These are phyloP conservation scores for Clarias magur DNA, from an alignment of 2,113 vertebrate genomes.

Conservation along the genomic window DNA sequence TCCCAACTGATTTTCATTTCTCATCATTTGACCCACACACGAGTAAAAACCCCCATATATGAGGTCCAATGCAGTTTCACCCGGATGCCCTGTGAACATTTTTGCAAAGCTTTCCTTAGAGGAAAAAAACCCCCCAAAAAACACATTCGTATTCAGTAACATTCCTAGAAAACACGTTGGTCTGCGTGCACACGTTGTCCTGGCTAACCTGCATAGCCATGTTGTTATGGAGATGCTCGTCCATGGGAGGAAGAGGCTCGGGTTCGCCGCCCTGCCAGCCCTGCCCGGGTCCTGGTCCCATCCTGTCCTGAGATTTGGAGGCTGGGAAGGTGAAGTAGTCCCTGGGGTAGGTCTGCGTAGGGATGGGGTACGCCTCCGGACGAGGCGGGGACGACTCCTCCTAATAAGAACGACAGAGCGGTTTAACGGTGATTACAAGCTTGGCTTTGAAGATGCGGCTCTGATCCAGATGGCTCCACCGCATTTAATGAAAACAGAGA, in stretches of 20 bases:
- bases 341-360: constrained; percentile 92
- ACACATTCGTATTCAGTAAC: background rate
- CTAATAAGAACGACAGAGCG: constrained; percentile 64
- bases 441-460: background rate
- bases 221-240: constrained; percentile 78
- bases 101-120: background rate
- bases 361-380: constrained; percentile 95
- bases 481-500: constrained; percentile 7
- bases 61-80: background rate
- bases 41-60: too few species aligned
- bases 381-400: constrained; percentile 83
- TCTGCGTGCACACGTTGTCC: background rate
- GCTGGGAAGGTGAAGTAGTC: constrained; percentile 98
- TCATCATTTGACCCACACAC: too few species aligned
- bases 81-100: background rate
- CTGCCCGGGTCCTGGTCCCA: constrained; percentile 75
- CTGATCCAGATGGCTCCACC: background rate
- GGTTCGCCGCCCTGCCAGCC: constrained; percentile 87
- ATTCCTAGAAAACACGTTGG: background rate
- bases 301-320: constrained; percentile 89
- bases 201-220: constrained; percentile 79
- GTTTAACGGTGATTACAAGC: background rate
- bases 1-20: too few species aligned
- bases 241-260: constrained; percentile 79
- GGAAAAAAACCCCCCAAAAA: background rate